Conservation (phyloP, 2,888 invertebrate genomes). For the Antheraea assamensis region DNA sequence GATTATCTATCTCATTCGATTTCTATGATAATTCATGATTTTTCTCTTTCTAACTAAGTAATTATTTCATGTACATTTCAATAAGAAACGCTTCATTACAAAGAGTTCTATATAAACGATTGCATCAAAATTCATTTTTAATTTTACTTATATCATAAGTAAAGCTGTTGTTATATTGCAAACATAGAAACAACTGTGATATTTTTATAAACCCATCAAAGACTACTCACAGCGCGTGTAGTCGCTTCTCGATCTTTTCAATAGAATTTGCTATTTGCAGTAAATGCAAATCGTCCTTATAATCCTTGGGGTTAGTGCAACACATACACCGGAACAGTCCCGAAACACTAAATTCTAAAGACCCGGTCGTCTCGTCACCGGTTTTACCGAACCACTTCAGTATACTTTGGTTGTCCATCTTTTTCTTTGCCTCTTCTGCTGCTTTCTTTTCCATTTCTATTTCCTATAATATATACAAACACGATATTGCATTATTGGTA, state of each 20-base stretch:
- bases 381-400: constrained; percentile 88
- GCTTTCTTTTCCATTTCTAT: constrained; percentile 91
- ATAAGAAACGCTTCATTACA: background rate
- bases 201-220: background rate
- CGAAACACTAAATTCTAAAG: constrained; percentile 91
- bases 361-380: constrained; percentile 89
- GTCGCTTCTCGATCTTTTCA: constrained; percentile 87
- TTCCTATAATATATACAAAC: constrained; percentile 83
- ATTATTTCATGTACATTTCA: no score
- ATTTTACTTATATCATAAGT: background rate
- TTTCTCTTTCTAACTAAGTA: background rate
- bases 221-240: constrained; percentile 81
- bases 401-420: constrained; percentile 90
- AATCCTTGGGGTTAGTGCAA: constrained; percentile 93
- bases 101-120: no score
- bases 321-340: constrained; percentile 94
- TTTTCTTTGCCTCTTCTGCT: constrained; percentile 90
- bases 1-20: no score
- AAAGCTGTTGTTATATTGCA: background rate
- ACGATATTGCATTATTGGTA: no score
- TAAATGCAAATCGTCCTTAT: constrained; percentile 92
- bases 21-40: background rate
- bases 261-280: constrained; percentile 90
- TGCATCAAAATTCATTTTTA: background rate
- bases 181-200: background rate